Conservation (phyloP, 2,888 invertebrate species). For the Drosophila yooni region DNA sequence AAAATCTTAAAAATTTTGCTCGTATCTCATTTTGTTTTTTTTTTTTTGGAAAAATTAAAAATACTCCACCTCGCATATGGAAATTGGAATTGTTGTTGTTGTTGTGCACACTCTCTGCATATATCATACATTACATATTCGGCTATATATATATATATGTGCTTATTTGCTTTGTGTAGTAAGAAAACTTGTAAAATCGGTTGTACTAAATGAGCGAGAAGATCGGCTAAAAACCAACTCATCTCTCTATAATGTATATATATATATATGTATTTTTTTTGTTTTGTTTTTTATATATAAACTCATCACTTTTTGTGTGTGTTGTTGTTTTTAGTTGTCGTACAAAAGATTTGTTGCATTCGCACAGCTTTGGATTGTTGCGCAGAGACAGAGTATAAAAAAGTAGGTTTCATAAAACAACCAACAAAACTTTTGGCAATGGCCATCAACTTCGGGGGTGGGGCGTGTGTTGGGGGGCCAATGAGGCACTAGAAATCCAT, state of each 20-base stretch:
- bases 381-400: slow-evolving; percentile 40
- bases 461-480: slow-evolving; percentile 4
- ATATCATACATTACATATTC: slow-evolving; percentile 16
- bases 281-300: slow-evolving; percentile 8
- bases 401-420: slow-evolving; percentile 45
- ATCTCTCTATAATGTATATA: slow-evolving; percentile 51
- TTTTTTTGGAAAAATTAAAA: slow-evolving; percentile 33
- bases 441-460: slow-evolving; percentile 27
- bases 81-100: slow-evolving; percentile 19
- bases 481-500: slow-evolving; percentile 86
- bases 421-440: slow-evolving; percentile 51
- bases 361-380: slow-evolving; percentile 42
- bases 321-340: slow-evolving; percentile 6
- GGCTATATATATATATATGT: slow-evolving; percentile 25
- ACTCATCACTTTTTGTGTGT: slow-evolving; percentile 31
- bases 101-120: slow-evolving; percentile 27
- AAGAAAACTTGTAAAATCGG: slow-evolving; percentile 54
- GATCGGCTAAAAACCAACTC: slow-evolving; percentile 29
- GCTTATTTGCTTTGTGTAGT: background rate
- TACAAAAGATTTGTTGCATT: slow-evolving; percentile 36
- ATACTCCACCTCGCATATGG: slow-evolving; percentile 38
- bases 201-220: slow-evolving; percentile 51
- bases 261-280: slow-evolving; percentile 41
- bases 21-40: slow-evolving; percentile 26
- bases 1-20: slow-evolving; percentile 51